Evolutionary conservation across 1,140 invertebrate genomes (phyloP).

Genomic region (Drosophila lini): DNA sequence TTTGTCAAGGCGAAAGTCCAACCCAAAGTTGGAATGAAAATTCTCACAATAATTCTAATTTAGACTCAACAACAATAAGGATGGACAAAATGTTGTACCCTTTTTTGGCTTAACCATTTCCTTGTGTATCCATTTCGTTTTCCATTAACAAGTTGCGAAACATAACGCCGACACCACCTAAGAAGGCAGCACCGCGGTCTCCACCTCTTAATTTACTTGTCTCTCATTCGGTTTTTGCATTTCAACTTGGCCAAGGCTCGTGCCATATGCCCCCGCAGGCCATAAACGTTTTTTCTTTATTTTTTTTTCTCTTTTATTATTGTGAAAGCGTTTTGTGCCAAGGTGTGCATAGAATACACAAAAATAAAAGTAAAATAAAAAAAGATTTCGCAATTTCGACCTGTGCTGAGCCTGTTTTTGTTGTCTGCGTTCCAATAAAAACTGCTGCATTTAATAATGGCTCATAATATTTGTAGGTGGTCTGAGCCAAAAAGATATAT

Average conservation of each 20-base stretch:
- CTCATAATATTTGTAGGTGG: slow-evolving; percentile 73
- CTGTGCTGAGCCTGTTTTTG: slow-evolving; percentile 16
- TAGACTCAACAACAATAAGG: slow-evolving; percentile 2
- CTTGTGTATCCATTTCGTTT: slow-evolving; percentile 32
- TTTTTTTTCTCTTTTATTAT: slow-evolving; percentile 47
- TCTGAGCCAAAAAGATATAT: slow-evolving; percentile 19
- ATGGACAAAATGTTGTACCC: slow-evolving; percentile 5
- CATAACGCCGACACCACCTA: slow-evolving; percentile 31
- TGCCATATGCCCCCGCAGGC: slow-evolving; percentile 66
- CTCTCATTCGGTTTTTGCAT: slow-evolving; percentile 59
- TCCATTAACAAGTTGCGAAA: slow-evolving; percentile 34
- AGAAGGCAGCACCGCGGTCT: slow-evolving; percentile 37
- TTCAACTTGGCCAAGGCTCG: slow-evolving; percentile 69
- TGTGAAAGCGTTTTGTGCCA: slow-evolving; percentile 63
- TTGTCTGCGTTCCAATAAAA: slow-evolving; percentile 36
- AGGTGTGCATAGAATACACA: slow-evolving; percentile 61
- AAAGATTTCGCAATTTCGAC: slow-evolving; percentile 42
- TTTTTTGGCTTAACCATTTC: slow-evolving; percentile 19
- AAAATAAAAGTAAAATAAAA: slow-evolving; percentile 17
- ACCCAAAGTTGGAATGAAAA: not conserved
- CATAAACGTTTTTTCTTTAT: slow-evolving; percentile 38
- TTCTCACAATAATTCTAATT: slow-evolving; percentile 14
- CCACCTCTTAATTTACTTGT: slow-evolving; percentile 36
- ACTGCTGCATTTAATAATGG: slow-evolving; percentile 66
- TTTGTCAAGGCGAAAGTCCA: not conserved